Conservation (phyloP, 2,797 vertebrate species). For the Neosilurus hyrtlii region DNA sequence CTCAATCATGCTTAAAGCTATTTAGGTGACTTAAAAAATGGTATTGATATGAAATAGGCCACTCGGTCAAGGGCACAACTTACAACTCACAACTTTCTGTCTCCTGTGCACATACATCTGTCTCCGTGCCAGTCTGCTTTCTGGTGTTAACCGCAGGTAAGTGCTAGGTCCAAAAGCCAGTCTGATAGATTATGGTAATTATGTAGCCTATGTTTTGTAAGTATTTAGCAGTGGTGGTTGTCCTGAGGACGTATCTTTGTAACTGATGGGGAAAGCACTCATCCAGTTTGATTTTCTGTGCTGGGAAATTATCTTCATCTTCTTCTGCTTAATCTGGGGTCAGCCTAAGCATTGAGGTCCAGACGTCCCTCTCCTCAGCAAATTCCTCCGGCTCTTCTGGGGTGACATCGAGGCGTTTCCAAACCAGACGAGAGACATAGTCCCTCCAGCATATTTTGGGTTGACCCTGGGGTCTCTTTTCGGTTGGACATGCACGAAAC, state of each 20-base stretch:
- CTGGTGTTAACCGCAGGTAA: slow-evolving; percentile 69
- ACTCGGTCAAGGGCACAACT: not conserved
- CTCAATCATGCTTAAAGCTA: not conserved
- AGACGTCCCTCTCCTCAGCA: no score
- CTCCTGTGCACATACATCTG: slow-evolving; percentile 61
- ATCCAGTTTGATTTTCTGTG: slow-evolving; percentile 20
- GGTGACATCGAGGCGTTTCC: no score
- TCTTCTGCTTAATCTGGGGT: no score
- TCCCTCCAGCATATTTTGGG: no score
- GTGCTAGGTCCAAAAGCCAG: slow-evolving; percentile 36
- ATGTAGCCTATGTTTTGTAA: not conserved
- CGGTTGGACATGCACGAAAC: no score
- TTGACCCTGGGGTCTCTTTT: no score
- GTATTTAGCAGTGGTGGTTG: not conserved
- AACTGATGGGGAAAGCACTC: slow-evolving; percentile 20
- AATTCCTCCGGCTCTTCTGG: no score
- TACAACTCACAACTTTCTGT: slow-evolving; percentile 44
- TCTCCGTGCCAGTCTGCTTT: slow-evolving; percentile 68
- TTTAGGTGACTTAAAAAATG: not conserved
- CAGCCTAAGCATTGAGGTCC: no score
- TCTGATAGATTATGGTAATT: slow-evolving; percentile 11
- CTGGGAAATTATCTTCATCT: not conserved
- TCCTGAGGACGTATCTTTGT: not conserved
- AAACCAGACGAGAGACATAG: no score
- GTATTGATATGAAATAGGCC: not conserved